A percentile compares a stretch with the other conserved stretches of the same genome.
Conservation (phyloP, 2,797 vertebrate genomes). For the Nannoperca australis region DNA sequence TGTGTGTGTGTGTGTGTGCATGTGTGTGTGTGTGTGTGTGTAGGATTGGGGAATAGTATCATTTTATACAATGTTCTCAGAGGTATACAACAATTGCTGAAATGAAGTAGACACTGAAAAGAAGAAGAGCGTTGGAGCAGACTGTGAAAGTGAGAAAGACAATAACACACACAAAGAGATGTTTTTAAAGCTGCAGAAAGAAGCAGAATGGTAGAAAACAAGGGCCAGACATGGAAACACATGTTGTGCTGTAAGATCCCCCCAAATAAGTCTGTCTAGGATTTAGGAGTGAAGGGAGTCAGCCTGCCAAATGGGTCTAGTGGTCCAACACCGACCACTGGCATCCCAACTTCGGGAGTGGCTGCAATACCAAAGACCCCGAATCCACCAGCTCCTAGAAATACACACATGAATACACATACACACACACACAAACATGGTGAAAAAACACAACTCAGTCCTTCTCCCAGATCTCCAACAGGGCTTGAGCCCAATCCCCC, state of each 20-base stretch:
- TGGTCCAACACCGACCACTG: constrained; percentile 35
- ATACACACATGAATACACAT: not conserved
- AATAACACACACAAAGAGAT: not conserved
- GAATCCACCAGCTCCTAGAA: constrained; percentile 37
- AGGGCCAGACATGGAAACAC: constrained; percentile 6
- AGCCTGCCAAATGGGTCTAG: constrained; percentile 14
- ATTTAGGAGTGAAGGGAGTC: constrained; percentile 2
- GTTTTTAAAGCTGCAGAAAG: not conserved
- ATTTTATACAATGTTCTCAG: not conserved
- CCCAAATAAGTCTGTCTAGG: constrained; percentile 33
- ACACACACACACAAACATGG: constrained; percentile 26
- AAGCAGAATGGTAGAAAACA: constrained; percentile 5
- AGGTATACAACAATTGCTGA: not conserved
- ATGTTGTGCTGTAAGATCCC: constrained; percentile 16
- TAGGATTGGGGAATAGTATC: not conserved
- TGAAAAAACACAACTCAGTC: constrained; percentile 56
- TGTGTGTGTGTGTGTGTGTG: not conserved
- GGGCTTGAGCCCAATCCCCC: constrained; percentile 68
- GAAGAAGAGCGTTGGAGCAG: not conserved
- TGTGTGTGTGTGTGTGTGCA: too few relatives aligned
- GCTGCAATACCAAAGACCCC: constrained; percentile 21
- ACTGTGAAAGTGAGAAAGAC: constrained; percentile 1
- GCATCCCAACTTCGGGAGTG: constrained; percentile 19
- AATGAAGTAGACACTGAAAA: constrained; percentile 10
- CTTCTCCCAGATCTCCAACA: constrained; percentile 64